phyloP scores from a whole-genome alignment of 1,140 invertebrate species.

The Drosophila sturtevanti region DNA sequence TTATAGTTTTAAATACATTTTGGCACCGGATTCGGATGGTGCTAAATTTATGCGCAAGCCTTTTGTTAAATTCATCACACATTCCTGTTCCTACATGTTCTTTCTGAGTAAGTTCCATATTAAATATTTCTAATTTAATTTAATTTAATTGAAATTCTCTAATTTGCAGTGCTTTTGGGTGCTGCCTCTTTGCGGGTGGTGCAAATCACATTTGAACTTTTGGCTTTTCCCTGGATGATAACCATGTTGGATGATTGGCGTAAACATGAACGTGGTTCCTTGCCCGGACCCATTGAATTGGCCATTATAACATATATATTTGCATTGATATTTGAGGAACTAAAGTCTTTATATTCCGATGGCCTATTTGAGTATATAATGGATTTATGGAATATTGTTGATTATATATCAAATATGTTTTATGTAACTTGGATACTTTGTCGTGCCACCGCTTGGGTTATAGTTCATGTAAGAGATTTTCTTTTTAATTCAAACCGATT shows the following conservation, averaged over 20 bases:
- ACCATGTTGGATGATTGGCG: conserved; percentile 89
- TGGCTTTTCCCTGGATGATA: conserved; percentile 89
- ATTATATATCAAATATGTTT: conserved; percentile 96
- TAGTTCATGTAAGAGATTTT: conserved; percentile 87
- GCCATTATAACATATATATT: conserved; percentile 92
- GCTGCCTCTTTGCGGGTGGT: conserved; percentile 92
- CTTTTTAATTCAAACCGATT: background rate
- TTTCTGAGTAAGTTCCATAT: conserved; percentile 46
- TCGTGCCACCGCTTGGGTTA: conserved; percentile 88
- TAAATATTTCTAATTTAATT: too few relatives aligned
- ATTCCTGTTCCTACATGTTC: conserved; percentile 94
- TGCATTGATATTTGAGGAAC: conserved; percentile 95
- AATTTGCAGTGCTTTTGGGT: conserved; percentile 88
- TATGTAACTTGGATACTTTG: conserved; percentile 96
- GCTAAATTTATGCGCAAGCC: conserved; percentile 94
- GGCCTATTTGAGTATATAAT: conserved; percentile 95
- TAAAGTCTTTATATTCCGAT: conserved; percentile 92
- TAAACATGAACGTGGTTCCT: conserved; percentile 89
- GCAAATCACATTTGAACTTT: conserved; percentile 89
- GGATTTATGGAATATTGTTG: conserved; percentile 98
- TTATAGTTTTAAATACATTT: conserved; percentile 92
- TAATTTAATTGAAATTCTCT: too few relatives aligned
- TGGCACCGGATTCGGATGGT: conserved; percentile 91
- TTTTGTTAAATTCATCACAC: conserved; percentile 96
- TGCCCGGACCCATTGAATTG: conserved; percentile 93